A percentile compares a stretch with the other conserved stretches of the same genome.
Conservation (phyloP, 2,113 vertebrate genomes). For the Amphiprion percula region DNA sequence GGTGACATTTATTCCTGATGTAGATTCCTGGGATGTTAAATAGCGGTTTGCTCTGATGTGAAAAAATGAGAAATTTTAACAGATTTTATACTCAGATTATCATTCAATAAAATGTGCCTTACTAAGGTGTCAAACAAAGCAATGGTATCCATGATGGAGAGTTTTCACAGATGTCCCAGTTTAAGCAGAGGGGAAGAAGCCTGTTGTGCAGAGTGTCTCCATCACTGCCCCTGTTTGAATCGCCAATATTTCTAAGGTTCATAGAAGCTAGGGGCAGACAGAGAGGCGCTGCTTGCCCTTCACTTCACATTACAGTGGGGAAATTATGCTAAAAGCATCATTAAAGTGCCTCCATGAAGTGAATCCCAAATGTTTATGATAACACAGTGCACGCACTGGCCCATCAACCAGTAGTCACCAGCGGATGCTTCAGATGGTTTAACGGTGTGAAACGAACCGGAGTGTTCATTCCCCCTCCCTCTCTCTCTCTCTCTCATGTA, state of each 20-base stretch:
- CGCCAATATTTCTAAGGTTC: slow-evolving; percentile 55
- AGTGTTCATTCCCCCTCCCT: slow-evolving; percentile 33
- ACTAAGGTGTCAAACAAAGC: slow-evolving; percentile 4
- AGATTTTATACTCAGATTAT: background rate
- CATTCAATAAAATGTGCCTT: background rate
- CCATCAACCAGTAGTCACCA: slow-evolving; percentile 66
- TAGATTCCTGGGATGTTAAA: background rate
- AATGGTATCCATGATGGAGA: slow-evolving; percentile 11
- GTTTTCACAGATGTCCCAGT: background rate
- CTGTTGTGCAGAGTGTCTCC: slow-evolving; percentile 13
- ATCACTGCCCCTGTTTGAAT: slow-evolving; percentile 31
- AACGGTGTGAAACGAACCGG: slow-evolving; percentile 46
- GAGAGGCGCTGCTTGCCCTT: slow-evolving; percentile 64
- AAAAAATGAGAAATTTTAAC: too few relatives aligned
- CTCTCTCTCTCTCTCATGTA: slow-evolving; percentile 43
- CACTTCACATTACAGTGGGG: slow-evolving; percentile 67
- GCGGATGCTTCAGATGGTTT: slow-evolving; percentile 55
- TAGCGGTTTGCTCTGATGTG: background rate
- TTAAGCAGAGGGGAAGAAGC: background rate
- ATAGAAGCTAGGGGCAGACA: slow-evolving; percentile 52
- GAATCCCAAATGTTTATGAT: slow-evolving; percentile 76
- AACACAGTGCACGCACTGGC: slow-evolving; percentile 45
- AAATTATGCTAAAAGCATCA: slow-evolving; percentile 76
- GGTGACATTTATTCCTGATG: slow-evolving; percentile 7
- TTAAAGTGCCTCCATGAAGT: slow-evolving; percentile 75